These are phyloP conservation scores for Smithornis capensis DNA, from an alignment of 2,113 vertebrate species.

Conservation along the genomic window DNA sequence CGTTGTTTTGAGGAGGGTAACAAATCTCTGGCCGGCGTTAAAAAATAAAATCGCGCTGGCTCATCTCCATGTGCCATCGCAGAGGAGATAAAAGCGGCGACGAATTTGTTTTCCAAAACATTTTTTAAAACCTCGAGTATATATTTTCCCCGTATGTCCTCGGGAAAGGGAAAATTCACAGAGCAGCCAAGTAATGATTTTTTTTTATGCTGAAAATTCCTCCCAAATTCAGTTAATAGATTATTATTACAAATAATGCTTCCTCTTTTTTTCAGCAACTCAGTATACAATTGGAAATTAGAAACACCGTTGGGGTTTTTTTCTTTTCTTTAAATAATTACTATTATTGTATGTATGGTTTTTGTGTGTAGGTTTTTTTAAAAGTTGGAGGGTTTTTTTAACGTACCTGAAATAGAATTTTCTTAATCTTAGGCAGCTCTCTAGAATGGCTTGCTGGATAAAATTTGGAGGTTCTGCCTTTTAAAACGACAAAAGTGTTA, in stretches of 20 bases:
- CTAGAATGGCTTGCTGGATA: neutral
- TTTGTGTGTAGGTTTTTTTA: neutral
- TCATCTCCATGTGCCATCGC: neutral
- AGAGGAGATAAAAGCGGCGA: neutral
- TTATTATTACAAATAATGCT: neutral
- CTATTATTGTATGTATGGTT: neutral
- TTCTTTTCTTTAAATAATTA: neutral
- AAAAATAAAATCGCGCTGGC: neutral
- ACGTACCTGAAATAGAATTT: neutral
- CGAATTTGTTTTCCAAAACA: conserved; percentile 30
- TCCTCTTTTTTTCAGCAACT: neutral
- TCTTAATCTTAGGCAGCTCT: neutral
- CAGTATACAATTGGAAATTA: neutral
- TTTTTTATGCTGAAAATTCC: neutral
- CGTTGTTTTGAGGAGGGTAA: neutral
- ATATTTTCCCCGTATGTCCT: neutral
- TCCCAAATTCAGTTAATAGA: neutral
- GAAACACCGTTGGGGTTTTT: neutral
- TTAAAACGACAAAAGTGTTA: neutral
- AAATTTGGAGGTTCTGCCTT: neutral
- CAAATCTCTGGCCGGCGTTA: neutral
- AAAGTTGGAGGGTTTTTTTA: neutral
- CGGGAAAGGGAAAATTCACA: neutral
- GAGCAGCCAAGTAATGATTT: neutral
- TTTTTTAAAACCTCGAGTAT: neutral